These are phyloP conservation scores for Conomelus anceps DNA, from an alignment of 2,888 invertebrate species.

Conservation along the genomic window DNA sequence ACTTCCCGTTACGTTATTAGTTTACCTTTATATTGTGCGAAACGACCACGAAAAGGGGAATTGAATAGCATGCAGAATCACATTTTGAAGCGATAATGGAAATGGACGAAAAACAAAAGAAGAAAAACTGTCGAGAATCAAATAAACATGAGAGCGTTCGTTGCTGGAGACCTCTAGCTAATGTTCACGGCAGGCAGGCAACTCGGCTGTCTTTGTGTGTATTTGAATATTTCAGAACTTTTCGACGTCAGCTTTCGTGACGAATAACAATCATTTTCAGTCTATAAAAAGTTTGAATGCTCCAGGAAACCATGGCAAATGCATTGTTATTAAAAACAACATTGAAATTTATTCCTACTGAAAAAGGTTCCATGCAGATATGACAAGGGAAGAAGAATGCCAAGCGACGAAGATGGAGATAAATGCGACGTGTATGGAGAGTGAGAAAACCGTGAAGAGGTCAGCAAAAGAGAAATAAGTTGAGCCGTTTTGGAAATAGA, in stretches of 20 bases:
- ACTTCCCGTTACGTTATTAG: background rate
- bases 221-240: background rate
- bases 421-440: background rate
- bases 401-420: background rate
- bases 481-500: background rate
- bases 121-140: background rate
- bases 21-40: background rate
- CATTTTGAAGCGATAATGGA: background rate
- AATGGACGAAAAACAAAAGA: background rate
- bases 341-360: background rate
- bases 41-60: background rate
- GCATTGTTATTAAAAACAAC: background rate
- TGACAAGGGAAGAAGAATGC: background rate
- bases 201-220: background rate
- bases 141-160: background rate
- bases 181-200: background rate
- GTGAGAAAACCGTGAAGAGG: background rate
- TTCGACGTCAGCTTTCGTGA: background rate
- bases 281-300: background rate
- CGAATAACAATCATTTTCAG: background rate
- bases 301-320: background rate
- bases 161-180: background rate
- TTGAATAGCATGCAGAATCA: background rate
- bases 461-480: background rate
- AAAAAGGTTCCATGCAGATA: background rate